These are phyloP conservation scores for Eupithecia exiguata DNA, from an alignment of 2,888 invertebrate genomes.

Conservation along the genomic window DNA sequence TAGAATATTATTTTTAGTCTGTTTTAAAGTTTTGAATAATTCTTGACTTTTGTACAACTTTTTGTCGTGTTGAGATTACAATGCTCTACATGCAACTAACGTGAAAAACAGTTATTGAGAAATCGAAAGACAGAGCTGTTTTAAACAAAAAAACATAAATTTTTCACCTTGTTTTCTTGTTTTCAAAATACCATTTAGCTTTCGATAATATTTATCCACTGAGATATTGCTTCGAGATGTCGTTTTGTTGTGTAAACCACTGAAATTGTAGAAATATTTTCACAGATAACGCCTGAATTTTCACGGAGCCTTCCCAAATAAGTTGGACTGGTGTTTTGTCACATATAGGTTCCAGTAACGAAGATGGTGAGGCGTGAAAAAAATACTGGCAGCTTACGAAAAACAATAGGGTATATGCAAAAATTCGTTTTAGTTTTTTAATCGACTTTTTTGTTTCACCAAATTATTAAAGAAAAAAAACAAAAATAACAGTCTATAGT, in stretches of 20 bases:
- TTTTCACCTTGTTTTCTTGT: background rate
- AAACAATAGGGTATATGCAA: no score
- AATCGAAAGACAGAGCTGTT: background rate
- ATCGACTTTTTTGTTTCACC: no score
- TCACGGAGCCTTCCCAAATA: background rate
- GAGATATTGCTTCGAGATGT: background rate
- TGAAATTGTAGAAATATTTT: background rate
- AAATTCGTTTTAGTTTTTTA: no score
- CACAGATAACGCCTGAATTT: background rate
- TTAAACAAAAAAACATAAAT: background rate
- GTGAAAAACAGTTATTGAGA: background rate
- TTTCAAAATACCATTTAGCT: background rate
- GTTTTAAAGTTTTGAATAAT: background rate
- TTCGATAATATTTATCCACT: background rate
- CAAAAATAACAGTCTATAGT: no score
- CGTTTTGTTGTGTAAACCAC: background rate
- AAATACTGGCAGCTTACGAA: no score
- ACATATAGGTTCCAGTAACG: background rate
- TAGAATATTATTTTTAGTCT: no score
- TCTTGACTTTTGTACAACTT: background rate
- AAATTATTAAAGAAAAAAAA: no score
- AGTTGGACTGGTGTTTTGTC: background rate
- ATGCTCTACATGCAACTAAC: background rate
- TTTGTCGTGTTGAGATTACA: background rate
- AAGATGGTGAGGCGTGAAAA: no score